Evolutionary conservation across 2,113 vertebrate species (phyloP).

Genomic region (Rattus rattus): DNA sequence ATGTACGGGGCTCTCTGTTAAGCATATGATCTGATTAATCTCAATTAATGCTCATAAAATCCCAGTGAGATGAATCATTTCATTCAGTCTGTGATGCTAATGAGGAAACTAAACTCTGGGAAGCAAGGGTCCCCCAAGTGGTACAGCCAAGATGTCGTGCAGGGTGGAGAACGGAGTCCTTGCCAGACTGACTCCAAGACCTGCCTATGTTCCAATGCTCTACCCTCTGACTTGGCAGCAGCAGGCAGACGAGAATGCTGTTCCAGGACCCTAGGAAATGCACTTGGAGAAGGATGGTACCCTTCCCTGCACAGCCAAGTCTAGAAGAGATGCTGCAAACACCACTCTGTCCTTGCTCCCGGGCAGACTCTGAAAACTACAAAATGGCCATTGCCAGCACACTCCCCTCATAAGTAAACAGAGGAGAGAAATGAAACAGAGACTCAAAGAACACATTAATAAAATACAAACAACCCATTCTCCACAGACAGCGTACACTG

Average conservation of each 20-base stretch:
- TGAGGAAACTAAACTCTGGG: background rate
- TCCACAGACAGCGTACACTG: background rate
- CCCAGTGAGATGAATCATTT: background rate
- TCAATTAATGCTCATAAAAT: slow-evolving; percentile 26
- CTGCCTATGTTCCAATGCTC: accelerated
- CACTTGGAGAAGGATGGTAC: background rate
- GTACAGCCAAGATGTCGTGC: accelerated
- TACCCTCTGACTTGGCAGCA: accelerated
- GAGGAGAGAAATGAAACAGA: background rate
- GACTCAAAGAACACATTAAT: background rate
- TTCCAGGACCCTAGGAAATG: background rate
- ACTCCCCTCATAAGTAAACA: background rate
- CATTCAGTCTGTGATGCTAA: background rate
- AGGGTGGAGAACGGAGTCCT: accelerated
- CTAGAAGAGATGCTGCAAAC: background rate
- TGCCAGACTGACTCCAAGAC: background rate
- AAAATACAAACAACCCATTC: background rate
- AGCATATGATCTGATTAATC: slow-evolving; percentile 15
- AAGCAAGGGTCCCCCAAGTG: background rate
- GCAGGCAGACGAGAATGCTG: accelerated
- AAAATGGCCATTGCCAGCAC: background rate
- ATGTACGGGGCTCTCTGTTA: background rate
- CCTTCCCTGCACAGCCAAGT: background rate
- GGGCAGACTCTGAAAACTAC: background rate
- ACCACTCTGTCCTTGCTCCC: background rate